A percentile compares a stretch with the other conserved stretches of the same genome.
Evolutionary conservation across 2,888 invertebrate species (phyloP).

Genomic region (Megaustenia siamemsis): DNA sequence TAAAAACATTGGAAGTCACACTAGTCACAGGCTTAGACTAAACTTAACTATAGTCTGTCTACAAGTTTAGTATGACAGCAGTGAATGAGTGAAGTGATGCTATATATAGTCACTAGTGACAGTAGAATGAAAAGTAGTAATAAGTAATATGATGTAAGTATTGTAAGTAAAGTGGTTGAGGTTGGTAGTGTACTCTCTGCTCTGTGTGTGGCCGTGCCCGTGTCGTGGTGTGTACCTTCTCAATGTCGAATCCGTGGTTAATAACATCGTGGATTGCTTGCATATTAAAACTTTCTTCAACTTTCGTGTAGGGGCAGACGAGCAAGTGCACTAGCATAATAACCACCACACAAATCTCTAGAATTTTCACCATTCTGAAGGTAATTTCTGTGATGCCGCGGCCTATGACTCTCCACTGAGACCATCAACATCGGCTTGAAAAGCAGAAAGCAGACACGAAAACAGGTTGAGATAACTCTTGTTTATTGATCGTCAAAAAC

Average conservation of each 20-base stretch:
- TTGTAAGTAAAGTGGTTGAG: too few relatives aligned
- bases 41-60: too few relatives aligned
- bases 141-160: too few relatives aligned
- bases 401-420: not conserved
- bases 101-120: too few relatives aligned
- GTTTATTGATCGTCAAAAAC: not conserved
- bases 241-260: slow-evolving; percentile 85
- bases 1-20: too few relatives aligned
- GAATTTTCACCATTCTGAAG: slow-evolving; percentile 19
- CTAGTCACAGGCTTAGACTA: too few relatives aligned
- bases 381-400: not conserved
- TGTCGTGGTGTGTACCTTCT: slow-evolving; percentile 85
- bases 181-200: too few relatives aligned
- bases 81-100: too few relatives aligned
- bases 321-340: slow-evolving; percentile 82
- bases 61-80: too few relatives aligned
- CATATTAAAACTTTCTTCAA: slow-evolving; percentile 99
- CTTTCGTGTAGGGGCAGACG: slow-evolving; percentile 97
- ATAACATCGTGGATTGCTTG: slow-evolving; percentile 98
- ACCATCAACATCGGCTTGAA: not conserved
- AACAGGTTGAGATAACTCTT: slow-evolving; percentile 26
- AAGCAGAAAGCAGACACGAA: not conserved
- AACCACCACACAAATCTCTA: slow-evolving; percentile 42
- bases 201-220: too few relatives aligned
- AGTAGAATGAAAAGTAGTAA: too few relatives aligned